Base-by-base conservation (phyloP, 2,113 vertebrate species). In the Mandrillus leucophaeus region DNA sequence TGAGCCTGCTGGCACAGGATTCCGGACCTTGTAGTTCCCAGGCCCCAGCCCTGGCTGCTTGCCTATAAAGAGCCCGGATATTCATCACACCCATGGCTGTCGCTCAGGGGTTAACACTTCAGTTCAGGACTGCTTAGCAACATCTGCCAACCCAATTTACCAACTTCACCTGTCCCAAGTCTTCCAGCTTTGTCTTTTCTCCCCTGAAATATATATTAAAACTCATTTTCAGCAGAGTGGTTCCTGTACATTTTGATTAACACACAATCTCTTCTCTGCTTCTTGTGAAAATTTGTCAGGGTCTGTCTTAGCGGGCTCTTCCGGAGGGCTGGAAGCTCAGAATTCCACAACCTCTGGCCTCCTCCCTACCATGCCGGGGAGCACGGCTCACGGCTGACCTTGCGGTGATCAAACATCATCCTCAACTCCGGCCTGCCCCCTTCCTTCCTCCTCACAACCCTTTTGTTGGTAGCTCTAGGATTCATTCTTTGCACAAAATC, bases 381-480 rank as follows among this genome's bases (percentile, higher is more conserved):
- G 35, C 78, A 5, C 64, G 35, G 45, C 27, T 59, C 30, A 14
- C 8, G 1, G 3, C 22, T 16, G n/a, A 76, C 25, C 0, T 8
- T 0, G 2, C 0, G 2, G 32, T 22, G 38, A 7, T 80, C 13
- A 11, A 43, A 6, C 0, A 0, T 1, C 2, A 35, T 52, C 25
- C 43, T 86, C 5, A 12, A 68, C n/a, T 27, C 66, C 23, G n/a
- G 52, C 23, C 48, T 30, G 52, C 45, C 38, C 27, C 40, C 17
- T 59, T 68, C 70, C 32, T 38, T 38, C 59, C 5, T 45, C 82
- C 27, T 35, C 70, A 50, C 48, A 55, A 73, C 25, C 30, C 27
- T 80, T 38, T 40, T 4, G 1, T 11, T 23, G 18, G 70, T 25
- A 20, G 45, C 66, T 43, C 35, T 38, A 80, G 27, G 55, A 18